These are phyloP conservation scores for Smithornis capensis DNA, from an alignment of 2,113 vertebrate genomes.

Conservation along the genomic window DNA sequence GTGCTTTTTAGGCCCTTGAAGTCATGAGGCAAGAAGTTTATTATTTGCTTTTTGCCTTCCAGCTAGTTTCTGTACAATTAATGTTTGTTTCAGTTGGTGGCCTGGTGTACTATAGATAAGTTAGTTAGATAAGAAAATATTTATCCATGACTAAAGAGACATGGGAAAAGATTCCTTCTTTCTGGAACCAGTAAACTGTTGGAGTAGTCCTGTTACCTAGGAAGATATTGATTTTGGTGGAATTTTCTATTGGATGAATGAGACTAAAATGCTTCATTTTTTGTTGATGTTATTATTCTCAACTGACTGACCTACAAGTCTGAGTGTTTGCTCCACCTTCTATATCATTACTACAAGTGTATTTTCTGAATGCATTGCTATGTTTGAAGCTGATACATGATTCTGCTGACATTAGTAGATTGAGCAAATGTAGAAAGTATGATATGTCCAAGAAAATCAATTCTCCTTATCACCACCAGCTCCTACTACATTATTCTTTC, in stretches of 20 bases:
- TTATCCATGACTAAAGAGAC: neutral
- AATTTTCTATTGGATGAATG: neutral
- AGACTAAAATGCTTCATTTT: neutral
- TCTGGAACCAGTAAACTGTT: neutral
- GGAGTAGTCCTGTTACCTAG: rapidly evolving
- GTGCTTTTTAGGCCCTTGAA: neutral
- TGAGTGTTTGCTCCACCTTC: neutral
- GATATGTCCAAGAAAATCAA: neutral
- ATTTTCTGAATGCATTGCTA: neutral
- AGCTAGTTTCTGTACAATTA: neutral
- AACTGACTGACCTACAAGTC: neutral
- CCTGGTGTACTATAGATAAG: neutral
- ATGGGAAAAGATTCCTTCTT: neutral
- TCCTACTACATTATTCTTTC: neutral
- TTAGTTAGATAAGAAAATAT: neutral
- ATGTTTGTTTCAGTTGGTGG: neutral
- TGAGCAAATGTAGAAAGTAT: neutral
- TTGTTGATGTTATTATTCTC: neutral
- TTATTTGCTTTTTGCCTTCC: neutral
- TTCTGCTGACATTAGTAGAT: neutral
- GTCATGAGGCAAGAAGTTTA: rapidly evolving
- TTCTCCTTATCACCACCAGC: neutral
- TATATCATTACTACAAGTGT: neutral
- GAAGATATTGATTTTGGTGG: neutral
- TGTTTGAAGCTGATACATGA: neutral